A percentile compares a stretch with the other conserved stretches of the same genome.
Evolutionary conservation across 2,113 vertebrate species (phyloP).

Genomic region (Calyptomena viridis): DNA sequence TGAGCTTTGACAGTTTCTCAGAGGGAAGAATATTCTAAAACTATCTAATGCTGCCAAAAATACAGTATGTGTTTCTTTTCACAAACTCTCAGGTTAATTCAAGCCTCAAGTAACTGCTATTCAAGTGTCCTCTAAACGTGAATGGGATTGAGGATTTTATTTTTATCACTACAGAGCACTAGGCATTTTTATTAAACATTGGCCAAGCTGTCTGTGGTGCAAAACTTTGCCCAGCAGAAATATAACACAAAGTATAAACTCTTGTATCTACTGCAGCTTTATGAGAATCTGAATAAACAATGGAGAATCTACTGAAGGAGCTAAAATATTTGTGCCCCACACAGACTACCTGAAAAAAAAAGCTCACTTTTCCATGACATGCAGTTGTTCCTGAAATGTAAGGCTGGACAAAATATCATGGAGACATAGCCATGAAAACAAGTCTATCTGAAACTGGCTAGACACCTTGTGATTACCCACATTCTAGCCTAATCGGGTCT

Average conservation of each 20-base stretch:
- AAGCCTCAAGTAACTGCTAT: conserved; percentile 11
- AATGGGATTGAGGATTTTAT: conserved; percentile 24
- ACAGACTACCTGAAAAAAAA: neutral
- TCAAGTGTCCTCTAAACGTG: conserved; percentile 25
- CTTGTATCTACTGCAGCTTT: neutral
- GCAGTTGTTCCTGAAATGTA: neutral
- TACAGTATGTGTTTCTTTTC: neutral
- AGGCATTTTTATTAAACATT: conserved; percentile 12
- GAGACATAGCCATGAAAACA: neutral
- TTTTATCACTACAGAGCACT: conserved; percentile 31
- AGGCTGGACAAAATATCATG: neutral
- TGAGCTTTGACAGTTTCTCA: neutral
- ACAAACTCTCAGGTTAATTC: conserved; percentile 18
- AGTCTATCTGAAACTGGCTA: neutral
- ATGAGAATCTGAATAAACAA: neutral
- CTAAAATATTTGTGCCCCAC: neutral
- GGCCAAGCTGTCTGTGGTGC: neutral
- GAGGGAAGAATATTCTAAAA: neutral
- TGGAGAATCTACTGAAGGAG: neutral
- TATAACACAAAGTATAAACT: neutral
- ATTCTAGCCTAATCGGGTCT: neutral
- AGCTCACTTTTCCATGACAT: neutral
- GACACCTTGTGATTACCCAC: neutral
- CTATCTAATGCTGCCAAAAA: conserved; percentile 5
- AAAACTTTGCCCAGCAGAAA: neutral